These are phyloP conservation scores for Chironomus tentans DNA, from an alignment of 2,888 invertebrate species.

Conservation along the genomic window DNA sequence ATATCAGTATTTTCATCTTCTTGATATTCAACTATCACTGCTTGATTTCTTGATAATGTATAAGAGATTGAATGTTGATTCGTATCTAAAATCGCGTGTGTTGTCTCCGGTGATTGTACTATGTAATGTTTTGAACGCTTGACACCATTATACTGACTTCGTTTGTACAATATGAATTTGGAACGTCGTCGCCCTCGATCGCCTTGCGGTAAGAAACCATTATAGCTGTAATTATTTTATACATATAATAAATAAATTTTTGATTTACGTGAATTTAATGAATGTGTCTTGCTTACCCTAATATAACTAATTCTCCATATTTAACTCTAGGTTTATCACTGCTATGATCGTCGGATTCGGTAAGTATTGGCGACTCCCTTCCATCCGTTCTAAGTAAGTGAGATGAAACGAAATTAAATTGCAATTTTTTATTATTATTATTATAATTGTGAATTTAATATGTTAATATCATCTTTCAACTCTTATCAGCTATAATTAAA, in stretches of 20 bases:
- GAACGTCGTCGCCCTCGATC: conserved; percentile 88
- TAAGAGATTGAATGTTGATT: conserved; percentile 95
- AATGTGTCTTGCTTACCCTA: conserved; percentile 73
- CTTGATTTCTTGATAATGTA: conserved; percentile 90
- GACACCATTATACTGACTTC: conserved; percentile 82
- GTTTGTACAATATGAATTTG: conserved; percentile 84
- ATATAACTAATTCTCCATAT: conserved; percentile 89
- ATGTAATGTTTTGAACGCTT: conserved; percentile 91
- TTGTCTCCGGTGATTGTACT: conserved; percentile 90
- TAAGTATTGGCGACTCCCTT: conserved; percentile 65
- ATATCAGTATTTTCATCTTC: conserved; percentile 94
- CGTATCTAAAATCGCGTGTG: conserved; percentile 88
- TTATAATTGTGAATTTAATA: no score
- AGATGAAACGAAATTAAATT: conserved; percentile 25
- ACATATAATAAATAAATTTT: no score
- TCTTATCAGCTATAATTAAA: background rate
- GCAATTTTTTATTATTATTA: no score
- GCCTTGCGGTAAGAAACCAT: conserved; percentile 86
- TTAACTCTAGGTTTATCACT: conserved; percentile 75
- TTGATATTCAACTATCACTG: conserved; percentile 96
- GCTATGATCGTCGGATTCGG: conserved; percentile 57
- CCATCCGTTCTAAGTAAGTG: conserved; percentile 55
- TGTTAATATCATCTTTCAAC: no score
- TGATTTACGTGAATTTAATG: background rate
- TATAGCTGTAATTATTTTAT: conserved; percentile 57